A percentile compares a stretch with the other conserved stretches of the same genome.
Conservation (phyloP, 2,113 vertebrate genomes). For the Hiodon tergisus region DNA sequence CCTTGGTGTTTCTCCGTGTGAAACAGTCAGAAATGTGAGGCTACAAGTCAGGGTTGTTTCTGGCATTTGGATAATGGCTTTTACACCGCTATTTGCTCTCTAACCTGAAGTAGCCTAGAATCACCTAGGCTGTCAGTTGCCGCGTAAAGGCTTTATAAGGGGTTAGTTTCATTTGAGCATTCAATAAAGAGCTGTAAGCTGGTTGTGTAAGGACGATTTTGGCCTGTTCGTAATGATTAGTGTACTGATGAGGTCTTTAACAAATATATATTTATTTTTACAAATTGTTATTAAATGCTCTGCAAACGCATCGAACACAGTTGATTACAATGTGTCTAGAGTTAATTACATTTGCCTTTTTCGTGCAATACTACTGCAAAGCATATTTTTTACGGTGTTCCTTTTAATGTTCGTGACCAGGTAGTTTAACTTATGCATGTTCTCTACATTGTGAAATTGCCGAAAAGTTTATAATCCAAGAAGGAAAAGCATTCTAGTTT, state of each 20-base stretch:
- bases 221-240: background rate
- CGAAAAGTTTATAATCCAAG: background rate
- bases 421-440: conserved; percentile 10
- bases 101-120: background rate
- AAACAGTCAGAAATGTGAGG: conserved; percentile 88
- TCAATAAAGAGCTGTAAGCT: background rate
- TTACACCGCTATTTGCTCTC: conserved; percentile 66
- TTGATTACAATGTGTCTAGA: background rate
- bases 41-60: conserved; percentile 97
- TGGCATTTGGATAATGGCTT: conserved; percentile 88
- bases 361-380: conserved; percentile 21
- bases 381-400: conserved; percentile 6
- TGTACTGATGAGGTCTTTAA: background rate
- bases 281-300: too few relatives aligned
- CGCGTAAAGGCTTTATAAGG: too few relatives aligned
- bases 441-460: conserved; percentile 1
- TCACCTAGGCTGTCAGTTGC: too few relatives aligned
- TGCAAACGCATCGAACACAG: background rate
- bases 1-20: conserved; percentile 98
- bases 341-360: background rate
- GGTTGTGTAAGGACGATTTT: background rate
- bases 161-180: background rate
- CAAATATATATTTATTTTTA: background rate
- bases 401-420: conserved; percentile 10
- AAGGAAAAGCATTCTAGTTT: background rate